Conservation (phyloP, 2,797 vertebrate genomes). For the Gymnothorax javanicus region DNA sequence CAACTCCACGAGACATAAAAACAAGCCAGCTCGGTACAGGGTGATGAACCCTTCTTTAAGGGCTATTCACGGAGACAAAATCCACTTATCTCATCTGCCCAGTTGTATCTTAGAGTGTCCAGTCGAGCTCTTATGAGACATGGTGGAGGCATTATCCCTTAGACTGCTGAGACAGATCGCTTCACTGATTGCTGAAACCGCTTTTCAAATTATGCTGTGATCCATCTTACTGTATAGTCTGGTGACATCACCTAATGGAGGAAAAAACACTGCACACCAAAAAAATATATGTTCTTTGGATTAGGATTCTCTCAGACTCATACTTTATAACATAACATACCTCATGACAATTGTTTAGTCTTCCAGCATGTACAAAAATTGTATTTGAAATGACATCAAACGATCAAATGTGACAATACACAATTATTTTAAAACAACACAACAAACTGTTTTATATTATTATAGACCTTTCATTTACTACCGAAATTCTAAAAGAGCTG, state of each 20-base stretch:
- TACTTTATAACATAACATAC: background rate
- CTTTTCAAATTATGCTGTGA: background rate
- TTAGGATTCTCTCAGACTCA: background rate
- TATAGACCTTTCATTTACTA: background rate
- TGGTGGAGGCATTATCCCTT: conserved; percentile 5
- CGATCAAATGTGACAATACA: background rate
- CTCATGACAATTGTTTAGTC: background rate
- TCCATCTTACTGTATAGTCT: background rate
- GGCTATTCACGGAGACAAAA: conserved; percentile 25
- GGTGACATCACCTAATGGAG: background rate
- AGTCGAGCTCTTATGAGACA: background rate
- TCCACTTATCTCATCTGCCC: conserved; percentile 28
- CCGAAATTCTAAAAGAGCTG: too few species aligned
- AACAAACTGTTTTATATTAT: background rate
- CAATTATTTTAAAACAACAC: background rate
- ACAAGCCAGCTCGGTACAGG: conserved; percentile 16
- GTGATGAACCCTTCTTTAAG: conserved; percentile 26
- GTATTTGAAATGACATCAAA: background rate
- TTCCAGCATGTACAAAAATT: background rate
- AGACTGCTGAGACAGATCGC: conserved; percentile 2
- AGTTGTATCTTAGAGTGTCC: background rate
- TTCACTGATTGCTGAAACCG: background rate
- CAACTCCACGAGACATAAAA: background rate
- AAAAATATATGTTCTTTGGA: background rate
- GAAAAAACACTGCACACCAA: background rate